A percentile compares a stretch with the other conserved stretches of the same genome.
These are phyloP conservation scores for Sinocyclocheilus rhinocerous DNA, from an alignment of 2,113 vertebrate genomes.

Conservation along the genomic window DNA sequence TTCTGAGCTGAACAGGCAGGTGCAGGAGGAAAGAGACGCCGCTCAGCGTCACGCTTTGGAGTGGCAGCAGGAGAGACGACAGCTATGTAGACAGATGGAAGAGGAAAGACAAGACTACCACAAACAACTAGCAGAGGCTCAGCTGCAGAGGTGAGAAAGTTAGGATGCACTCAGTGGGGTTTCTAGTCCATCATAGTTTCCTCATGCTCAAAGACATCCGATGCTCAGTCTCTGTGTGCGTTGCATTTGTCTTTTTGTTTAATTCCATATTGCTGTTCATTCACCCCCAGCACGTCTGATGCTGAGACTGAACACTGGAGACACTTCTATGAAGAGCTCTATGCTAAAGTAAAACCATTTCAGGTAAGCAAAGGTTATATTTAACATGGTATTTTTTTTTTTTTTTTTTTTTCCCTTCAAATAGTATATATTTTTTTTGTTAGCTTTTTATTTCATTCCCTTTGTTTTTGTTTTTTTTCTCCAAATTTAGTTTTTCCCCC, in stretches of 20 bases:
- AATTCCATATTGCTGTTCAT: background rate
- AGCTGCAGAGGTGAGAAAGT: constrained; percentile 74
- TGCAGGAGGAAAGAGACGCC: constrained; percentile 55
- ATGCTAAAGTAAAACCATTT: constrained; percentile 89
- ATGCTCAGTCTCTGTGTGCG: background rate
- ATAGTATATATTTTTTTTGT: no score
- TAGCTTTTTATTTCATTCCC: no score
- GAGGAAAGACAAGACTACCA: constrained; percentile 73
- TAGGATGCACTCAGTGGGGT: background rate
- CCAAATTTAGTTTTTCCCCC: no score
- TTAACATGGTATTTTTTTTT: background rate
- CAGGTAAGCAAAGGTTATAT: constrained; percentile 78
- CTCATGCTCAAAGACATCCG: background rate
- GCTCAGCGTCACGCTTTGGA: constrained; percentile 59
- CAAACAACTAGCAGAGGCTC: constrained; percentile 68
- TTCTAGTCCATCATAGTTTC: background rate
- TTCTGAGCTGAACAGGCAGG: constrained; percentile 29
- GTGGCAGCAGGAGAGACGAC: constrained; percentile 70
- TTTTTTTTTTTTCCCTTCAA: background rate
- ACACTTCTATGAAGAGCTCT: constrained; percentile 84
- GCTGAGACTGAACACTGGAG: constrained; percentile 79
- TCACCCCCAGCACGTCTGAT: constrained; percentile 50
- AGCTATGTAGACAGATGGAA: constrained; percentile 73
- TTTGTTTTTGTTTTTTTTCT: no score
- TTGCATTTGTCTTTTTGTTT: background rate